Evolutionary conservation across 2,888 invertebrate species (phyloP).

Genomic region (Morpho helenor): DNA sequence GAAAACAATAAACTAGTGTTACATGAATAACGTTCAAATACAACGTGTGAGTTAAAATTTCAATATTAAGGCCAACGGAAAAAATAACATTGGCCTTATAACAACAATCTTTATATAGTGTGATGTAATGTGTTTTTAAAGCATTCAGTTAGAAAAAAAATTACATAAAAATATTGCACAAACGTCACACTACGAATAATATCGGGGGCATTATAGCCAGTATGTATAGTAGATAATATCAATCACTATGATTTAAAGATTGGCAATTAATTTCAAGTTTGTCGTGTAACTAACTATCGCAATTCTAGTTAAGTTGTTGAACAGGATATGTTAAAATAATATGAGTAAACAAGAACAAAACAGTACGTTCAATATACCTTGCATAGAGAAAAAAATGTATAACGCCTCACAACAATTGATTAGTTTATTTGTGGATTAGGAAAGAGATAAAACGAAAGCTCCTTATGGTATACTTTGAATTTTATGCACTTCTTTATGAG

Average conservation of each 20-base stretch:
- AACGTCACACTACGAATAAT: slow-evolving; percentile 18
- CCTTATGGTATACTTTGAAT: too few species aligned
- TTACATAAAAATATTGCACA: slow-evolving; percentile 10
- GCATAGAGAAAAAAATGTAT: too few species aligned
- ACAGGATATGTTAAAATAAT: not conserved
- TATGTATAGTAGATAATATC: slow-evolving; percentile 10
- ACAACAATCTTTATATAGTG: not conserved
- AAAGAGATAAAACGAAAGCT: too few species aligned
- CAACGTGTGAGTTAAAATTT: slow-evolving; percentile 5
- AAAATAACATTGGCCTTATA: slow-evolving; percentile 11
- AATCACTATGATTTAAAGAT: slow-evolving; percentile 10
- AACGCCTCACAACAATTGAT: too few species aligned
- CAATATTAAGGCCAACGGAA: slow-evolving; percentile 8
- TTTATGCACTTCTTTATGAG: too few species aligned
- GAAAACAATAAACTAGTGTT: not conserved
- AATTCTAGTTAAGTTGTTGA: not conserved
- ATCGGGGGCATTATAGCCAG: slow-evolving; percentile 9
- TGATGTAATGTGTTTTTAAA: slow-evolving; percentile 10
- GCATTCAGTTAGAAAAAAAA: slow-evolving; percentile 3
- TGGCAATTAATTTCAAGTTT: slow-evolving; percentile 8
- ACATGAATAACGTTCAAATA: slow-evolving; percentile 4
- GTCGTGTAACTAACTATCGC: slow-evolving; percentile 6
- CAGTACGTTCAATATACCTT: too few species aligned
- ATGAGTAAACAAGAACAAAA: not conserved
- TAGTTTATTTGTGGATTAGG: too few species aligned